Evolutionary conservation across 2,888 invertebrate species (phyloP), one percentile per base, ranked within the genome.

Genomic region (Coronaproctus castanopsis): DNA sequence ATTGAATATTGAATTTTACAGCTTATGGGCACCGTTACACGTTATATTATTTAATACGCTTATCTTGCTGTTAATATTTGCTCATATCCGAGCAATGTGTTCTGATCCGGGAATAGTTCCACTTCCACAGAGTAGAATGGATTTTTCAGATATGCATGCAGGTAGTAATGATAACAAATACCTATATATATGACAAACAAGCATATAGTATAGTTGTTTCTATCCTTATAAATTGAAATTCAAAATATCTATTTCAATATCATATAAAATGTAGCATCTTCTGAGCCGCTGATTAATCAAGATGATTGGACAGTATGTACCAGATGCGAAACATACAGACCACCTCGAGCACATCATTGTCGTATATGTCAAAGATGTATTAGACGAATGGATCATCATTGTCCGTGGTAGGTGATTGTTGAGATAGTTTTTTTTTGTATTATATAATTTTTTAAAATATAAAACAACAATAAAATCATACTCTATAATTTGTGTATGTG

Each of bases 31-130:
- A 58, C 81, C 86, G 52, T 76, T 88, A 63, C 83, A 89, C 71
- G 84, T 84, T 3, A 76, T 87, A 24, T 70, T 81, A 54, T 90
- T 89, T 74, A 90, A 90, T 70, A 79, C 81, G 0, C 73, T 89
- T 14, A 77, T 89, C 59, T 79, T 88, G 67, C 73, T 90, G 57
- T 72, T 88, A 62, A 74, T 79, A 57, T 78, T 86, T 73, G 78
- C 89, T 2, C 90, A 91, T 71, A 67, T 85, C n/a, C 78, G 86
- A 68, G 88, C 90, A 8, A 87, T 89, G 60, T 78, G 87, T 66
- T 86, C 87, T n/a, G 90, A 91, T 74, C 90, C 91, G 2, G 90
- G 90, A 2, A 80, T 84, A 56, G 86, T 91, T 52, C 89, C 85
- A n/a, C 73, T 86, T 61, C 81, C 82, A 1, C 79, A 80, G 64